Evolutionary conservation across 2,888 invertebrate species (phyloP).

Genomic region (Cryptocephalus primarius): DNA sequence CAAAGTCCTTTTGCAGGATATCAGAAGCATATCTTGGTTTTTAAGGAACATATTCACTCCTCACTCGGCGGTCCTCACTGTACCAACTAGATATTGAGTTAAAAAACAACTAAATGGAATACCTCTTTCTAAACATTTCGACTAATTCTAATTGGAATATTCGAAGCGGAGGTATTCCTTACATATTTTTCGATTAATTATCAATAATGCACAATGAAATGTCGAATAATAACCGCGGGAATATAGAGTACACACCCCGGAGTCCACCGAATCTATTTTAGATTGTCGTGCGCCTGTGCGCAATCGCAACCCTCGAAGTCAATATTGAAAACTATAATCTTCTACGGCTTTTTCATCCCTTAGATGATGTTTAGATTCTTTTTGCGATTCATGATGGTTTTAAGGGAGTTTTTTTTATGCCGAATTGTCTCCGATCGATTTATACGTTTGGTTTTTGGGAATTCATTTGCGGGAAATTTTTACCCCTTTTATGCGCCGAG

Average conservation of each 20-base stretch:
- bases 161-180: conserved; percentile 2
- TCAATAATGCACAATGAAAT: not conserved
- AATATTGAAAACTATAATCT: conserved; percentile 21
- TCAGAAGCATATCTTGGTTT: conserved; percentile 12
- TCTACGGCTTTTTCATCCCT: no score
- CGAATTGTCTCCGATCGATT: no score
- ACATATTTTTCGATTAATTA: not conserved
- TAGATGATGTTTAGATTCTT: no score
- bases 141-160: not conserved
- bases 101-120: conserved; percentile 1
- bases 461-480: no score
- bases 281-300: conserved; percentile 20
- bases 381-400: no score
- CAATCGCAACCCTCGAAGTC: conserved; percentile 24
- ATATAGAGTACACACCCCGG: conserved; percentile 37
- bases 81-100: conserved; percentile 13
- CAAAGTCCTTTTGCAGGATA: conserved; percentile 10
- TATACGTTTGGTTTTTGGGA: no score
- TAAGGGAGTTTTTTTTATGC: no score
- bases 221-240: conserved; percentile 18
- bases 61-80: conserved; percentile 3
- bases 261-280: conserved; percentile 32
- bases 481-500: no score
- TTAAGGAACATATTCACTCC: conserved; percentile 25
- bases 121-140: not conserved